Base-by-base conservation (phyloP, 2,797 vertebrate species). In the Enteromius thamalakanensis region DNA sequence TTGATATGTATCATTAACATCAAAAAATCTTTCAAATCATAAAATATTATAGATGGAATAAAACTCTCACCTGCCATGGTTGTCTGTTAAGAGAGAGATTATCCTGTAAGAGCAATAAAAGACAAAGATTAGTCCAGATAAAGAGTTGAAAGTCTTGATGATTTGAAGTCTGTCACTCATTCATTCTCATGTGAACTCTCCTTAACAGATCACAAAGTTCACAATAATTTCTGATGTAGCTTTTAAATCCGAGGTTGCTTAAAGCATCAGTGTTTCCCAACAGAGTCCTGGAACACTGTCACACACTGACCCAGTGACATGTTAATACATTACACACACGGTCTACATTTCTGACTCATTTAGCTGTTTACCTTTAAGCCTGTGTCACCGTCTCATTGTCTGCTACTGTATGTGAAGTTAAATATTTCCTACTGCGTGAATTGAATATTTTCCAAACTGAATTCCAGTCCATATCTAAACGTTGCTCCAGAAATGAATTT, bases 51-150 rank as follows among this genome's bases (percentile, higher is more conserved):
- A 37, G 15, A 69, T 58, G 23, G 60, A 37, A 64, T n/a, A 6
- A 72, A 69, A 75, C 72, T 81, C 64, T 88, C 93, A 95, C 95
- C 95, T 95, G 94, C 93, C 95, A 96, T 96, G 89, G 58, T 92
- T 89, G 82, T 87, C 82, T 26, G 76, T 90, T 88, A 86, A 81
- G 81, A 81, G 85, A 86, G 60, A 77, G 83, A 84, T 86, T 84
- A 60, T 89, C 75, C 80, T 93, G 84, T 90, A 79, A 90, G 80
- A 91, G 91, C 5, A 83, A 91, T 86, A 19, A 89, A 9, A 89
- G 65, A 90, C 76, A 40, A 23, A 68, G 34, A 67, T 64, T 21
- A 77, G 8, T 51, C 45, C 49, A 21, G 40, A 29, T 34, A 53
- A 7, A 72, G 15, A 51, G 26, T 10, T 26, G 7, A 71, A 17